Evolutionary conservation across 2,888 invertebrate genomes (phyloP), one percentile per base, ranked within the genome.

Genomic region (Sceliomorpha sp.): DNA sequence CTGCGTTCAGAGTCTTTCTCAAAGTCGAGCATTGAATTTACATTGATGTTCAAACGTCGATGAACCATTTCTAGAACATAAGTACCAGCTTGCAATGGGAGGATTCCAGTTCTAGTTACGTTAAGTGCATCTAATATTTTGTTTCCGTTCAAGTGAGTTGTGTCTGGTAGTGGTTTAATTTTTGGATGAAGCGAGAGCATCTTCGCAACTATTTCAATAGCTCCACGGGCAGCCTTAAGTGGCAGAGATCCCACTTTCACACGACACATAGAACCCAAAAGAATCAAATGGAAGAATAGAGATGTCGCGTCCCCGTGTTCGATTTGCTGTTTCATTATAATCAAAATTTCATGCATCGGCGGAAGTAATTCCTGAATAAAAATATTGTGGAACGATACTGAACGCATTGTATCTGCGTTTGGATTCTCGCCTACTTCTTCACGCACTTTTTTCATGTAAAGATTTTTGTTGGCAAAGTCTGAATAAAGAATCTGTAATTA

Each of bases 401-500:
- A 81, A 0, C 82, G 76, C 3, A 87, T 72, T 0, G 79, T 63
- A 24, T 80, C 83, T 1, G 83, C 82, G 15, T 78, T 76, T 0
- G 45, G 24, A 1, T 66, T 51, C 1, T 73, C 47, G 0, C 72
- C 74, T 0, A 85, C 32, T n/a, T 87, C 85, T 3, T 68, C 70
- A 1, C 56, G 70, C 0, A 88, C 74, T 1, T 50, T 67, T 12
- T 75, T 72, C 71, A 89, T 80, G 44, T 88, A 84, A 1, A 71
- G 50, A 71, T 89, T 87, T 7, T 89, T 86, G 48, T 84, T 85
- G 1, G 89, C 87, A 60, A 91, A 90, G 6, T 89, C 77, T 0
- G 89, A 88, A 1, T 79, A 44, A 5, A 91, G 70, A 14, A 71
- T 20, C 12, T 68, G 26, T n/a, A n/a, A n/a, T 36, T 29, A 29